Percentiles rank a stretch among this genome's conserved stretches.
These are phyloP conservation scores for Vanessa atalanta DNA, from an alignment of 1,140 invertebrate genomes.

Conservation along the genomic window DNA sequence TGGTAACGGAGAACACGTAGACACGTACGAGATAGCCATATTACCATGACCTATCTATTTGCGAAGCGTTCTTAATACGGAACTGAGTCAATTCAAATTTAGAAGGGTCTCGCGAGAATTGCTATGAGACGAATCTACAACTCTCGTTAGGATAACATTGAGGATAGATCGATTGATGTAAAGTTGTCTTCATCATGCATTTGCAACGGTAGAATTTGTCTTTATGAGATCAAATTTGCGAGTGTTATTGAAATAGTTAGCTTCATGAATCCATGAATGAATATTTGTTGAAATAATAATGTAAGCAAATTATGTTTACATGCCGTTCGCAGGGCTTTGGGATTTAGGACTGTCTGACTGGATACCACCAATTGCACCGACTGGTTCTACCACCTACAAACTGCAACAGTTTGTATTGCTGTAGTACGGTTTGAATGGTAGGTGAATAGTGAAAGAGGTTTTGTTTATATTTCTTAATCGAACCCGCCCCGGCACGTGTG, in stretches of 20 bases:
- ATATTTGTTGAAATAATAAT: too few species aligned
- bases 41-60: conserved; percentile 16
- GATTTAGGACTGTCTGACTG: too few species aligned
- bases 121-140: conserved; percentile 25
- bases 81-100: conserved; percentile 16
- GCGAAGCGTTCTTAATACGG: conserved; percentile 8
- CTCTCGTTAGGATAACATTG: conserved; percentile 38
- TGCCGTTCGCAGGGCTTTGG: too few species aligned
- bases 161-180: conserved; percentile 24
- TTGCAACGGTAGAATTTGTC: neutral
- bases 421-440: too few species aligned
- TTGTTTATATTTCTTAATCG: too few species aligned
- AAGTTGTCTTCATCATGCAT: conserved; percentile 32
- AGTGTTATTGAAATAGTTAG: neutral
- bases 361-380: too few species aligned
- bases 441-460: too few species aligned
- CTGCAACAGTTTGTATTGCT: too few species aligned
- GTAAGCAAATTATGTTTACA: too few species aligned
- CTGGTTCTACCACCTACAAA: too few species aligned
- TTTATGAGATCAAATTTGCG: neutral
- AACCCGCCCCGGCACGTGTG: too few species aligned
- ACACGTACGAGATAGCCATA: conserved; percentile 14
- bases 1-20: conserved; percentile 24
- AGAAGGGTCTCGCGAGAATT: conserved; percentile 24
- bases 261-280: too few species aligned